These are phyloP conservation scores for Chitala chitala DNA, from an alignment of 2,113 vertebrate species.

Conservation along the genomic window DNA sequence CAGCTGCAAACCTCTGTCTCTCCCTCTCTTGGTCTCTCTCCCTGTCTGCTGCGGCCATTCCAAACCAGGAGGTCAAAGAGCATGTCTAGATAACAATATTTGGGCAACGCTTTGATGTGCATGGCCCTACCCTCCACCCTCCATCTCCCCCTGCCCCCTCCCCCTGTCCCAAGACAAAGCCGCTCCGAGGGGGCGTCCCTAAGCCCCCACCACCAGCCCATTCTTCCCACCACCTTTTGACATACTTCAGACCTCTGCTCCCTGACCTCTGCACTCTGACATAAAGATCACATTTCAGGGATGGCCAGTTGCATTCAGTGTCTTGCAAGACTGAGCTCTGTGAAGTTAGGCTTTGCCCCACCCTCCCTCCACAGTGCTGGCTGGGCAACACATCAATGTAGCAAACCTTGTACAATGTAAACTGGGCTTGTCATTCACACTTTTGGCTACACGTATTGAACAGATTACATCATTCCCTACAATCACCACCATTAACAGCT, in stretches of 20 bases:
- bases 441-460: neutral
- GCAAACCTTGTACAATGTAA: neutral
- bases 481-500: too few relatives aligned
- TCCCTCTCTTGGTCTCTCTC: conserved; percentile 36
- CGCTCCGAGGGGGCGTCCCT: conserved; percentile 41
- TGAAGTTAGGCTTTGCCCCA: conserved; percentile 36
- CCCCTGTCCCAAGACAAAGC: conserved; percentile 64
- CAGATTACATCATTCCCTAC: neutral
- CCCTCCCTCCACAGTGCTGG: neutral
- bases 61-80: conserved; percentile 63
- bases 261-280: conserved; percentile 59
- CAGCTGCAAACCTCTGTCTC: conserved; percentile 33
- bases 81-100: conserved; percentile 67
- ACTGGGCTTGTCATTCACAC: neutral
- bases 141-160: conserved; percentile 52
- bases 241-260: conserved; percentile 42
- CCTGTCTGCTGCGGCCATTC: conserved; percentile 48
- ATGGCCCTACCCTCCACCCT: conserved; percentile 54
- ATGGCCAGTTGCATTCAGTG: conserved; percentile 46
- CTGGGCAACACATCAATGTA: too few relatives aligned
- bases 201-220: conserved; percentile 41
- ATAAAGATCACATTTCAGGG: conserved; percentile 56
- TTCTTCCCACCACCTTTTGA: conserved; percentile 59
- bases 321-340: conserved; percentile 40
- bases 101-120: conserved; percentile 73